phyloP scores from a whole-genome alignment of 2,113 vertebrate species.

The Carassius auratus region DNA sequence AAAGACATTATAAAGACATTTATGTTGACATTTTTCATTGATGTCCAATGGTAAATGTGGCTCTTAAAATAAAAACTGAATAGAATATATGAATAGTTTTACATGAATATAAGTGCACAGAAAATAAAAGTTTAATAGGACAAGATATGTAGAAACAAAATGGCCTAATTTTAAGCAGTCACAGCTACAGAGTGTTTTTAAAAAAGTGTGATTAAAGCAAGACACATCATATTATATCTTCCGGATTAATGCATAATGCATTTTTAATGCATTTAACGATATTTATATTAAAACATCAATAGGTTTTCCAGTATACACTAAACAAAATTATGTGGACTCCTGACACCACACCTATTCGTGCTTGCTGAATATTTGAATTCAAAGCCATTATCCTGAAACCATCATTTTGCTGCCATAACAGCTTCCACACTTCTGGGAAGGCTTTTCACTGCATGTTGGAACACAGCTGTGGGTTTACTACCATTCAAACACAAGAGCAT shows the following conservation, averaged over 20 bases:
- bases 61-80: neutral
- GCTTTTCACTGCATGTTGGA: neutral
- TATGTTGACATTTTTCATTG: neutral
- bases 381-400: neutral
- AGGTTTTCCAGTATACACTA: neutral
- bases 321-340: neutral
- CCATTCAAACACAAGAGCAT: neutral
- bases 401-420: neutral
- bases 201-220: neutral
- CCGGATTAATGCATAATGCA: neutral
- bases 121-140: neutral
- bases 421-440: conserved; percentile 20
- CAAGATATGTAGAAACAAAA: neutral
- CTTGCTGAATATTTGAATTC: neutral
- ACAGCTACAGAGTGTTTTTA: neutral
- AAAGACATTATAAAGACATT: neutral
- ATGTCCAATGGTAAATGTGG: neutral
- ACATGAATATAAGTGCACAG: neutral
- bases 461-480: conserved; percentile 28
- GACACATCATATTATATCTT: neutral
- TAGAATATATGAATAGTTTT: neutral
- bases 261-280: neutral
- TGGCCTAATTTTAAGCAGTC: neutral
- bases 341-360: neutral
- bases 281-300: neutral